A percentile compares a stretch with the other conserved stretches of the same genome.
phyloP scores from a whole-genome alignment of 2,797 vertebrate genomes.

The Eupleurogrammus muticus region DNA sequence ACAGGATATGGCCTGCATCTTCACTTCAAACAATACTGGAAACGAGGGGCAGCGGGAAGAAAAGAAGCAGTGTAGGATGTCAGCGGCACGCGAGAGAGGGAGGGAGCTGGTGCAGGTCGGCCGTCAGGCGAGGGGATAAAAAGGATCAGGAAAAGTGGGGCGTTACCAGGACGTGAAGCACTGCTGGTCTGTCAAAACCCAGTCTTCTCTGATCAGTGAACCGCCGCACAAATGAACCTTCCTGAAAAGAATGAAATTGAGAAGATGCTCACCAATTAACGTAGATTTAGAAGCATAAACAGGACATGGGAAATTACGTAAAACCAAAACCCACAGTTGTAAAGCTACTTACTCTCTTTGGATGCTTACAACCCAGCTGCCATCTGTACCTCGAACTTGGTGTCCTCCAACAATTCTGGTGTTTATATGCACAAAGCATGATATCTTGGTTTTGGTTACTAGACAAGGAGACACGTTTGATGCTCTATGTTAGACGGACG shows the following conservation, averaged over 20 bases:
- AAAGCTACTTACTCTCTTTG: slow-evolving; percentile 81
- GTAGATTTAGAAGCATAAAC: neutral
- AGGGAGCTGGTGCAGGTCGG: slow-evolving; percentile 1
- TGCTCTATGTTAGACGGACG: slow-evolving; percentile 19
- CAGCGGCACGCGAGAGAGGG: neutral
- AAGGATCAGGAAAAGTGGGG: slow-evolving; percentile 7
- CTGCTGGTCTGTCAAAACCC: slow-evolving; percentile 96
- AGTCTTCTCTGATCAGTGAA: slow-evolving; percentile 94
- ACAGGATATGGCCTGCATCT: slow-evolving; percentile 56
- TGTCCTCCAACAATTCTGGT: slow-evolving; percentile 95
- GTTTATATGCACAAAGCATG: slow-evolving; percentile 84
- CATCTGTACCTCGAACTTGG: slow-evolving; percentile 88
- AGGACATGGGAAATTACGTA: neutral
- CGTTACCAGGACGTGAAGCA: slow-evolving; percentile 94
- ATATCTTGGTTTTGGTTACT: slow-evolving; percentile 71
- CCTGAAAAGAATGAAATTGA: slow-evolving; percentile 72
- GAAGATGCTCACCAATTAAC: slow-evolving; percentile 4
- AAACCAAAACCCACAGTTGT: slow-evolving; percentile 5
- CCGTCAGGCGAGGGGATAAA: slow-evolving; percentile 5
- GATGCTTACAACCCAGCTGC: slow-evolving; percentile 96
- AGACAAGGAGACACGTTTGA: slow-evolving; percentile 33
- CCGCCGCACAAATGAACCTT: slow-evolving; percentile 94
- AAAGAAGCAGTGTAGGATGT: neutral
- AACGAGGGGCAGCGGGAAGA: neutral
- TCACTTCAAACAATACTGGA: slow-evolving; percentile 32